Base-by-base conservation (phyloP, 30 jellyfish, hydroid and myxozoan species). In the Aurelia aurita region DNA sequence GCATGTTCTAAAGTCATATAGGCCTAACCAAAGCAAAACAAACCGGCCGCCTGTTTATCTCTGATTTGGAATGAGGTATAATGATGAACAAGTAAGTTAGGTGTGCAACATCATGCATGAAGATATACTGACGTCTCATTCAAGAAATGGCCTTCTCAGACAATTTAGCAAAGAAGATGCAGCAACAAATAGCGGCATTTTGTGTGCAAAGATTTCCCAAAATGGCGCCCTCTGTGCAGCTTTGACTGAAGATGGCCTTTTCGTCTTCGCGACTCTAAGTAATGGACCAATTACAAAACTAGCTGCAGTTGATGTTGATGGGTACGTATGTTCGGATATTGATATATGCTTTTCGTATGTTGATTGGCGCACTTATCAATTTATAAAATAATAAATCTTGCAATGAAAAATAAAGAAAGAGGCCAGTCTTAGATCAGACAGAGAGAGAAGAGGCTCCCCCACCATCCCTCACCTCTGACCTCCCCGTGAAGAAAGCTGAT, bases 111-210 rank as follows among this genome's bases (percentile, higher is more conserved):
- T 22, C 25, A 55, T 55, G 67, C 29, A 55, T 55, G 25, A 55
- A n/a, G 67, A 55, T 0, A 14, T 55, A 19, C 13, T 22, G 29
- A 15, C 67, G 14, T 55, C 67, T 22, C 67, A 55, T 55, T n/a
- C 67, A 55, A 55, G 67, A 55, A 55, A 55, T 55, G 67, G 67
- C 31, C 67, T 55, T 55, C 29, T 55, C 29, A n/a, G 67, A 2
- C 25, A 19, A 26, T 55, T 55, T 55, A 5, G 67, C 67, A 55
- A 55, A 22, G 67, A 55, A 19, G 67, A 55, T 6, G 67, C 67
- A 19, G 67, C 25, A 22, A 22, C 29, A 26, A 19, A 19, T 3
- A 19, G 14, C 25, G 14, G 29, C 1, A 22, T 22, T 55, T n/a
- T 55, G 29, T 19, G 10, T 55, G 67, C 67, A n/a, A 55, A 55